A percentile compares a stretch with the other conserved stretches of the same genome.
These are phyloP conservation scores for Stenodema calcarata DNA, from an alignment of 2,888 invertebrate genomes.

Conservation along the genomic window DNA sequence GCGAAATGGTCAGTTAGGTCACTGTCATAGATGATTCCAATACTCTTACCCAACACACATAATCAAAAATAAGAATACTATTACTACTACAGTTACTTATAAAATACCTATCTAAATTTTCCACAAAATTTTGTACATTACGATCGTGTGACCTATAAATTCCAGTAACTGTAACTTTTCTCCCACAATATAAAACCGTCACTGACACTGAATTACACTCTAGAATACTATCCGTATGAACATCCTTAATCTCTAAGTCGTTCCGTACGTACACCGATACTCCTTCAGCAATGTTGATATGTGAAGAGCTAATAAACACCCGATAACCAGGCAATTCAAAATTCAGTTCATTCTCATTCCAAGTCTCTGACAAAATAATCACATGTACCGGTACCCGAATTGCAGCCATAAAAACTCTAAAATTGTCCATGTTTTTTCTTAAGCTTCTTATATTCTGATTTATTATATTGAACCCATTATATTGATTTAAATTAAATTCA, in stretches of 20 bases:
- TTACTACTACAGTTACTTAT: not conserved
- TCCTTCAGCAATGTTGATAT: not conserved
- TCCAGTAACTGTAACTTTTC: not conserved
- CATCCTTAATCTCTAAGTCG: not conserved
- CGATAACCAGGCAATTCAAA: not conserved
- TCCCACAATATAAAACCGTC: too few relatives aligned
- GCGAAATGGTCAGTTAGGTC: too few relatives aligned
- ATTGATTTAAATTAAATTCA: not conserved
- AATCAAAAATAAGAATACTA: not conserved
- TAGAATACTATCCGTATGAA: not conserved
- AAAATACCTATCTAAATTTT: too few relatives aligned
- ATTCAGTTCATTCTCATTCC: not conserved
- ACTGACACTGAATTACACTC: not conserved
- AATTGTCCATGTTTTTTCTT: not conserved
- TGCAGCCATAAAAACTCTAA: not conserved
- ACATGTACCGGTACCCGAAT: not conserved
- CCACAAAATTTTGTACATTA: too few relatives aligned
- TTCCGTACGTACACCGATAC: not conserved
- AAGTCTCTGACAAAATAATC: not conserved
- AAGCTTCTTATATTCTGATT: not conserved
- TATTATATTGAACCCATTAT: not conserved
- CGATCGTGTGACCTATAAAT: too few relatives aligned
- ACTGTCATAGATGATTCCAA: too few relatives aligned
- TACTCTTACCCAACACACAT: too few relatives aligned
- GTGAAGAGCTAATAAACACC: not conserved